Evolutionary conservation across 2,113 vertebrate genomes (phyloP).

Genomic region (Zeus faber): DNA sequence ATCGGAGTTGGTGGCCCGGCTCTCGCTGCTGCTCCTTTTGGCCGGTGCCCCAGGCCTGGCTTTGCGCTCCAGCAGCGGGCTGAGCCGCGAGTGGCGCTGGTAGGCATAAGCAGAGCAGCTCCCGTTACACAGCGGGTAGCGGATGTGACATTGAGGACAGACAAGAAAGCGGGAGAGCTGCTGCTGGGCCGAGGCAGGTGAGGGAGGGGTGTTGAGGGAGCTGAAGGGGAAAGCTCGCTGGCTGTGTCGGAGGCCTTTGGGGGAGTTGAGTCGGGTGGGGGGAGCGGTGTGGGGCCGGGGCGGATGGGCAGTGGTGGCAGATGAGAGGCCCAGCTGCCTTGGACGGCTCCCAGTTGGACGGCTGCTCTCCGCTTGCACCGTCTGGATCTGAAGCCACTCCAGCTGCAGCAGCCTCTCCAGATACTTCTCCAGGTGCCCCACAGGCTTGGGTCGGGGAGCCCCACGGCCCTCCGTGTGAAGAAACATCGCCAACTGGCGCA

Average conservation of each 20-base stretch:
- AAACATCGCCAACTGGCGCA: slow-evolving; percentile 81
- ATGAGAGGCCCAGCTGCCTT: slow-evolving; percentile 47
- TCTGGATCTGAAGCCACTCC: slow-evolving; percentile 91
- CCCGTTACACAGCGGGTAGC: slow-evolving; percentile 75
- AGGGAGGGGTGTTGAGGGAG: slow-evolving; percentile 65
- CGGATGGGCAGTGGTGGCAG: slow-evolving; percentile 47
- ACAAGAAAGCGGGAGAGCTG: slow-evolving; percentile 57
- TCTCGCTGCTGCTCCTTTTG: slow-evolving; percentile 76
- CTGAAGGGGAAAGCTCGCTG: slow-evolving; percentile 65
- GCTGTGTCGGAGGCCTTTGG: slow-evolving; percentile 69
- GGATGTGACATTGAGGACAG: slow-evolving; percentile 74
- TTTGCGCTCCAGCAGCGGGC: slow-evolving; percentile 69
- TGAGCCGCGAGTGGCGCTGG: slow-evolving; percentile 76
- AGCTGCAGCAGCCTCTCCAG: slow-evolving; percentile 85
- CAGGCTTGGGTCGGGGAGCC: slow-evolving; percentile 70
- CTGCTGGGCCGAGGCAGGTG: slow-evolving; percentile 51
- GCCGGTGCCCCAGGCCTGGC: slow-evolving; percentile 42
- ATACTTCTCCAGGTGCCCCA: slow-evolving; percentile 81
- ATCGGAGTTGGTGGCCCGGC: slow-evolving; percentile 60
- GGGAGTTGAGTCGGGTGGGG: slow-evolving; percentile 72
- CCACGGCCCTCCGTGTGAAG: slow-evolving; percentile 76
- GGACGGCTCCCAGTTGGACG: slow-evolving; percentile 56
- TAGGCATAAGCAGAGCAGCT: slow-evolving; percentile 74
- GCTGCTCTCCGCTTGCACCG: slow-evolving; percentile 78
- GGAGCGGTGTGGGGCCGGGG: slow-evolving; percentile 76